These are phyloP conservation scores for Mirza zaza DNA, from an alignment of 2,113 vertebrate genomes.

Conservation along the genomic window DNA sequence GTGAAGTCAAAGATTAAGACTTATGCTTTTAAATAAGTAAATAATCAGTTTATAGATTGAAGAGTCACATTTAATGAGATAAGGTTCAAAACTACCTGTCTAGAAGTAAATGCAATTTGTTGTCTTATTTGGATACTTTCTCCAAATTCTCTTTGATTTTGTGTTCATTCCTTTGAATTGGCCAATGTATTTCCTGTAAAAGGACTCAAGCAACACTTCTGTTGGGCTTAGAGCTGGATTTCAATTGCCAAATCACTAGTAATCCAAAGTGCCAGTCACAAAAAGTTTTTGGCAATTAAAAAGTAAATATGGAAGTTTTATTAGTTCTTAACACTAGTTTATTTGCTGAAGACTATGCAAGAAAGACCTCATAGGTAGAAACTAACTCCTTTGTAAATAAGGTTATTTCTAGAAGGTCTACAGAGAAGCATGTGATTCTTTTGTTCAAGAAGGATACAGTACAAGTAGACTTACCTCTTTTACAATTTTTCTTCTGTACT, in stretches of 20 bases:
- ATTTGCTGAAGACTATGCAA: not conserved
- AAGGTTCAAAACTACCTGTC: not conserved
- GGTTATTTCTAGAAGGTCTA: not conserved
- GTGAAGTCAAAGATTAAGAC: not conserved
- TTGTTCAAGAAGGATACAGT: not conserved
- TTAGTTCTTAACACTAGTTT: not conserved
- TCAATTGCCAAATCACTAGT: not conserved
- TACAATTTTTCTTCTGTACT: not conserved
- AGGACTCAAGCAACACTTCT: not conserved
- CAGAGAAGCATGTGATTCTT: not conserved
- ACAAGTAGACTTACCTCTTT: not conserved
- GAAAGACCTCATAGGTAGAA: not conserved
- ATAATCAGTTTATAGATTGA: not conserved
- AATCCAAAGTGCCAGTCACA: not conserved
- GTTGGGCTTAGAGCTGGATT: not conserved
- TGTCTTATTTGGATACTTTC: slow-evolving; percentile 9
- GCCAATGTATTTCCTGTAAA: not conserved
- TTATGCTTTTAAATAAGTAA: not conserved
- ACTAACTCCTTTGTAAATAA: not conserved
- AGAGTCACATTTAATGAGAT: not conserved
- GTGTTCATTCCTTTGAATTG: not conserved
- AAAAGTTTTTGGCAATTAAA: not conserved
- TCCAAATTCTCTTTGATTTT: not conserved
- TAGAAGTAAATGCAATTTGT: not conserved
- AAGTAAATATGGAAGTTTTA: not conserved